Evolutionary conservation across 2,888 invertebrate genomes (phyloP).

Genomic region (Zonitis immaculata): DNA sequence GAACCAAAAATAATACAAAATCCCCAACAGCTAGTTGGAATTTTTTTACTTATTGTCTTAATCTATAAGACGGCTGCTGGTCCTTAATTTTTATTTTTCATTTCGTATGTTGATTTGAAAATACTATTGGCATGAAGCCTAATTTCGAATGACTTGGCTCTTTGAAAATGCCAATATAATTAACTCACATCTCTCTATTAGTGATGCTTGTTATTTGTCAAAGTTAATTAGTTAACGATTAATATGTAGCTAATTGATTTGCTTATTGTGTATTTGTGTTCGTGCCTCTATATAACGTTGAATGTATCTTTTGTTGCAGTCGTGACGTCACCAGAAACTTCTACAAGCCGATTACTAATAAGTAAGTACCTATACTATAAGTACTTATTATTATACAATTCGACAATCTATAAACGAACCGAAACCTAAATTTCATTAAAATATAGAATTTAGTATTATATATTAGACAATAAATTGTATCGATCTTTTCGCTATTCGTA

Average conservation of each 20-base stretch:
- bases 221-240: slow-evolving; percentile 30
- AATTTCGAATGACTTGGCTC: not conserved
- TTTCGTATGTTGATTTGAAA: not conserved
- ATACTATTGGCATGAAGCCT: not conserved
- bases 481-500: too few species aligned
- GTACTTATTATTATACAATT: too few species aligned
- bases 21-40: too few species aligned
- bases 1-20: too few species aligned
- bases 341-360: slow-evolving; percentile 30
- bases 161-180: not conserved
- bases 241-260: slow-evolving; percentile 26
- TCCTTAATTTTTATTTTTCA: not conserved
- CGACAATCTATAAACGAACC: too few species aligned
- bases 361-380: slow-evolving; percentile 35
- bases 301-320: slow-evolving; percentile 36
- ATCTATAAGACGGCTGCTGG: not conserved
- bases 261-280: slow-evolving; percentile 33
- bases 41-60: not conserved
- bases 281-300: not conserved
- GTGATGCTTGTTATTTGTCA: slow-evolving; percentile 13
- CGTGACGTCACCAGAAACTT: slow-evolving; percentile 37
- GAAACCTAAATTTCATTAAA: too few species aligned
- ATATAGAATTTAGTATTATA: too few species aligned
- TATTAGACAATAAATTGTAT: too few species aligned
- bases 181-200: not conserved